These are phyloP conservation scores for Acipenser oxyrinchus DNA, from an alignment of 2,797 vertebrate genomes.

Conservation along the genomic window DNA sequence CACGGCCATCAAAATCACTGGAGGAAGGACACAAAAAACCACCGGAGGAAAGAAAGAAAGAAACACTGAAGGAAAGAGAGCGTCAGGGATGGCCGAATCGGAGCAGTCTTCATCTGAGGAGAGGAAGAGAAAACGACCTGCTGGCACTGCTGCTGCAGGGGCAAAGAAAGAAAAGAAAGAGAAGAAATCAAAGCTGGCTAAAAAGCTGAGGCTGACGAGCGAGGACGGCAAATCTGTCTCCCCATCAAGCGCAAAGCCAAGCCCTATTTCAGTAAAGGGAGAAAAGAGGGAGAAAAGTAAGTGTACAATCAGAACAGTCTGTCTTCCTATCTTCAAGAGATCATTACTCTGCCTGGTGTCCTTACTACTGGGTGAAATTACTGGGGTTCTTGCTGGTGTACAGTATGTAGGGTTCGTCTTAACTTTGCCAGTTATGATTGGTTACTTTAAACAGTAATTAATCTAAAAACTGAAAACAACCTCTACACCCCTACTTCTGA, in stretches of 20 bases:
- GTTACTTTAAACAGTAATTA: no score
- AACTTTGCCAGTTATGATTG: no score
- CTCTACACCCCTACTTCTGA: no score
- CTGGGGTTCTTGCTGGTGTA: no score
- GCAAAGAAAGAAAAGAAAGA: slow-evolving; percentile 13
- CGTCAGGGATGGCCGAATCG: not conserved
- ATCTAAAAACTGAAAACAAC: no score
- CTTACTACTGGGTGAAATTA: no score
- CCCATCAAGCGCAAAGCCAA: not conserved
- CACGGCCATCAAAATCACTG: not conserved
- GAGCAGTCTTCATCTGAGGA: slow-evolving; percentile 7
- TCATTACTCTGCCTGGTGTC: no score
- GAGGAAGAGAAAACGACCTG: not conserved
- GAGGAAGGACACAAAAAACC: slow-evolving; percentile 8
- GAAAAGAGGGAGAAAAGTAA: slow-evolving; percentile 50
- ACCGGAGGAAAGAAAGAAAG: not conserved
- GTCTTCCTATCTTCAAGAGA: no score
- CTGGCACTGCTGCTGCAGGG: not conserved
- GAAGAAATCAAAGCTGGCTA: not conserved
- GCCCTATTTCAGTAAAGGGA: not conserved
- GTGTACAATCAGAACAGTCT: slow-evolving; percentile 7
- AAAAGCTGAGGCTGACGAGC: not conserved
- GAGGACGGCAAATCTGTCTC: not conserved
- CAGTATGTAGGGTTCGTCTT: no score
- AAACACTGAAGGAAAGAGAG: not conserved